Base-by-base conservation (phyloP, 2,888 invertebrate genomes). In the Philopedon plagiatum region DNA sequence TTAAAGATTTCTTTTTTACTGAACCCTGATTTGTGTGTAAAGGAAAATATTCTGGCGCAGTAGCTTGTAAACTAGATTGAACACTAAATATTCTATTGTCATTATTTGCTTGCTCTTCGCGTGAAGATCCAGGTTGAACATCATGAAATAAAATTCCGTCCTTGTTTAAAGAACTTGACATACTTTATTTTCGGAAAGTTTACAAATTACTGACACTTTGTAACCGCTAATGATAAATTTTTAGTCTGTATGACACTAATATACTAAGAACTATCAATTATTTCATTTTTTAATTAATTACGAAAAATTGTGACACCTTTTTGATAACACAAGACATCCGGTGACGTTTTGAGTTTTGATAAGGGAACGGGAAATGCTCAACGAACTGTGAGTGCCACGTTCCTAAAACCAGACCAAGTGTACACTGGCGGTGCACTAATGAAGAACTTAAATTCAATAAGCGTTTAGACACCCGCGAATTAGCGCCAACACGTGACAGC, bases 31-130 rank as follows among this genome's bases (percentile, higher is more conserved):
- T 54, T 15, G 19, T 34, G 29, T 60, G 65, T 46, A 51, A 41
- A 8, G 70, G 70, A 49, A 21, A 32, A 41, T 49, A 70, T 64
- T 70, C 70, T 15, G 70, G 58, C 5, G 64, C 64, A n/a, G 70
- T 64, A 34, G 70, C 37, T 49, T 64, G 63, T 46, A 64, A 58
- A 64, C 57, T 69, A 7, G 69, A 69, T 18, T 18, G 18, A 13
- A 9, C 5, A 18, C 56, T 18, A 57, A 21, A 19, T 19, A 54
- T 15, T 8, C 5, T 26, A 51, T 29, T 54, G n/a, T 5, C 2
- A 7, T 21, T 34, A 26, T 5, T 5, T 18, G 44, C 13, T 29
- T 51, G 8, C 15, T 7, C 26, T 26, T 51, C 51, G 7, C 51
- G 51, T 26, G 51, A 15, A 13, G 13, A n/a, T 51, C 5, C n/a